Evolutionary conservation across 2,797 vertebrate species (phyloP), one percentile per base, ranked within the genome.

Genomic region (Enteromius mattozi): DNA sequence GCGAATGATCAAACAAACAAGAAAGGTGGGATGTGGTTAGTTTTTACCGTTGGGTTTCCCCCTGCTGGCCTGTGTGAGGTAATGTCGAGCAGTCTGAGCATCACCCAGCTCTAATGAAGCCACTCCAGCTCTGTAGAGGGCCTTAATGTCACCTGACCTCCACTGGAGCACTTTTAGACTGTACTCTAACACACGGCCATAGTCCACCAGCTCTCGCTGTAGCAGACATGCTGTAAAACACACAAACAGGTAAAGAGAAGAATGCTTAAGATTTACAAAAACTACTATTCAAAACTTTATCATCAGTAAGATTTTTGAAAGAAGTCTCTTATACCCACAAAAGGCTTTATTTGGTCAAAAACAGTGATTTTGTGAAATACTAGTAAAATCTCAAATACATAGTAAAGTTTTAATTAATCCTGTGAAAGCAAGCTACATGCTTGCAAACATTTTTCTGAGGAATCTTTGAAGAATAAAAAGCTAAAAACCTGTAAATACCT

Each of bases 51-150:
- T 96, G 21, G 97, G 97, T 88, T 95, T 96, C 81, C 92, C 91
- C 45, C 42, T 94, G 90, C 92, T 91, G 76, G 96, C 97, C 70
- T 95, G 92, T 10, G 89, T 87, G 65, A 98, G 95, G 87, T 97
- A 96, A 59, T 92, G 89, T 79, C 91, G 96, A 24, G 97, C 96
- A 61, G 89, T 89, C 47, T 94, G 93, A 3, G 96, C 95, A 80
- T 98, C 96, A 78, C 96, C 95, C 70, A 97, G 92, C 89, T 97
- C 95, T 90, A 97, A 93, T 19, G 93, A 93, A 17, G 97, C 96
- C 27, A 98, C 95, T 21, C 97, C 97, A 0, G 96, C 96, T 78
- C 97, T 95, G 90, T 97, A 98, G 83, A 97, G 90, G 0, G 97
- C 97, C 91, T 98, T 98, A 76, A 94, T 88, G 45, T 98, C 96